phyloP scores from a whole-genome alignment of 2,113 vertebrate genomes.

The Orthonyx spaldingii region DNA sequence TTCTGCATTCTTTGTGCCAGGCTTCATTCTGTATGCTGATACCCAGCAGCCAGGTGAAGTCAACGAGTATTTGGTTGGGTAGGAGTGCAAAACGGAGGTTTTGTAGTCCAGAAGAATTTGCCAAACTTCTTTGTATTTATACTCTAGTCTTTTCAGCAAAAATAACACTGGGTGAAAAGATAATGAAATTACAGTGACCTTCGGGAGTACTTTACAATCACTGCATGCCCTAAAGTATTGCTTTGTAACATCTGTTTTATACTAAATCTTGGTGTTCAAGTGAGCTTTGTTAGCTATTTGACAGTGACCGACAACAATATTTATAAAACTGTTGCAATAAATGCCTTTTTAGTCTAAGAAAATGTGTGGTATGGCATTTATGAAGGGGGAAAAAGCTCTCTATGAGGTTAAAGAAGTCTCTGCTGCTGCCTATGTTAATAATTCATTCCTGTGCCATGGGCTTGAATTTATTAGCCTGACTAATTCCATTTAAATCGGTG shows the following conservation, averaged over 20 bases:
- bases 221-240: conserved; percentile 39
- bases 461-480: background rate
- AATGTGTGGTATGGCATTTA: background rate
- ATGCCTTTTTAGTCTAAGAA: conserved; percentile 43
- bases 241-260: conserved; percentile 48
- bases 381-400: background rate
- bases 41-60: background rate
- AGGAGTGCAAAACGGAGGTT: background rate
- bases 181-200: background rate
- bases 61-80: background rate
- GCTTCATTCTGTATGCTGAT: background rate
- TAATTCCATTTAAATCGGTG: background rate
- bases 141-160: background rate
- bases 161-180: background rate
- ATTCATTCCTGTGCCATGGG: background rate
- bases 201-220: background rate
- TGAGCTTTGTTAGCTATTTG: conserved; percentile 34
- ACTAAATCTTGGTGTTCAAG: conserved; percentile 41
- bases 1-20: background rate
- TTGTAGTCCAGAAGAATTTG: background rate
- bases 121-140: background rate
- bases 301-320: conserved; percentile 6
- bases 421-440: background rate
- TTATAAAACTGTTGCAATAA: conserved; percentile 58
- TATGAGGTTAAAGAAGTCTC: background rate